These are phyloP conservation scores for Psilopsiagon aurifrons DNA, from an alignment of 2,113 vertebrate species.

Conservation along the genomic window DNA sequence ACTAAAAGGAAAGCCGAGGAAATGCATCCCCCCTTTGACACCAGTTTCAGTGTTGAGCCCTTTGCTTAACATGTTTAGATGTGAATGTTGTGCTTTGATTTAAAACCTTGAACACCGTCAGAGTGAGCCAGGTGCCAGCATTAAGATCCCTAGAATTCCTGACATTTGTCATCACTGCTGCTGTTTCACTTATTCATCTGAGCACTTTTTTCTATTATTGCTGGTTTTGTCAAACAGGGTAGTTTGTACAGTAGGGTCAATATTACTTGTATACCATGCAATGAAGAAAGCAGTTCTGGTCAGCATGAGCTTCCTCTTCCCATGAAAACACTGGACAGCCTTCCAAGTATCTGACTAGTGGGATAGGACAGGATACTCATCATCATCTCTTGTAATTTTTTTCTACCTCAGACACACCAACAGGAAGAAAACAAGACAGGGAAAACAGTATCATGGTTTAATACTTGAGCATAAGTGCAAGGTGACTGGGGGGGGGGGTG, in stretches of 20 bases:
- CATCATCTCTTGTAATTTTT: neutral
- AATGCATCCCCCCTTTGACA: neutral
- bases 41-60: neutral
- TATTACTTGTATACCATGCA: neutral
- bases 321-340: neutral
- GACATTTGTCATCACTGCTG: neutral
- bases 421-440: neutral
- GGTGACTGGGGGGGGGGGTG: neutral
- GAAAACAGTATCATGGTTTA: neutral
- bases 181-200: neutral
- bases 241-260: neutral
- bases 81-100: neutral
- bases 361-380: neutral
- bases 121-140: neutral
- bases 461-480: neutral
- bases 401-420: neutral
- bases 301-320: neutral
- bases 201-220: neutral
- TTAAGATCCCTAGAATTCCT: neutral
- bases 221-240: neutral
- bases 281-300: neutral
- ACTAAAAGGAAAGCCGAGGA: neutral
- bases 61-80: neutral
- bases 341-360: neutral
- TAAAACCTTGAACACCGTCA: neutral